Evolutionary conservation across 2,797 vertebrate genomes (phyloP).

Genomic region (Calcarius lapponicus): DNA sequence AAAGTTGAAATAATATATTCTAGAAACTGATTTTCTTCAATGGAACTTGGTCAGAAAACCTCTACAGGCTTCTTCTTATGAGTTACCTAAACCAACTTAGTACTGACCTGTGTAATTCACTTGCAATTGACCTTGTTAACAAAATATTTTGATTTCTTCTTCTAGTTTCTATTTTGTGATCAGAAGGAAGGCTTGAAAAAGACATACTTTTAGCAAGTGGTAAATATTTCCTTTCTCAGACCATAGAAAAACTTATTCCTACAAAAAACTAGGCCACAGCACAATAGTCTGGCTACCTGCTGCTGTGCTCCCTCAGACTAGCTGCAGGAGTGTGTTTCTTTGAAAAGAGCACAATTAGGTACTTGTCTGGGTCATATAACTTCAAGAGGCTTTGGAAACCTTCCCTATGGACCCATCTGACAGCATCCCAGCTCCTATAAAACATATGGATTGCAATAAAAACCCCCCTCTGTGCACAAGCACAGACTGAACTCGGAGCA

Average conservation of each 20-base stretch:
- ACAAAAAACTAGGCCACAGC: neutral
- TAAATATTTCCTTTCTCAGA: neutral
- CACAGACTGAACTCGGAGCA: neutral
- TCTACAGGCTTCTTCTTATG: neutral
- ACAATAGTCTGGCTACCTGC: conserved; percentile 4
- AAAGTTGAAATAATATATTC: neutral
- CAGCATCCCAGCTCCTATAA: neutral
- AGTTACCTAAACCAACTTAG: neutral
- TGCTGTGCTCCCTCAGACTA: neutral
- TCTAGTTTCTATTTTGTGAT: neutral
- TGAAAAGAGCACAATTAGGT: neutral
- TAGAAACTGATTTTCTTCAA: neutral
- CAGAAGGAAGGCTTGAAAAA: neutral
- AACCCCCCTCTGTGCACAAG: neutral
- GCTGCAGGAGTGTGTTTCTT: neutral
- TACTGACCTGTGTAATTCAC: neutral
- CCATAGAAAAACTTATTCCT: neutral
- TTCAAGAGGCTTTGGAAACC: neutral
- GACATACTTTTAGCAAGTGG: neutral
- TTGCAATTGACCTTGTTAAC: neutral
- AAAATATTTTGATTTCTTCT: neutral
- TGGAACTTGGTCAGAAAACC: neutral
- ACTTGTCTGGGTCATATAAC: neutral
- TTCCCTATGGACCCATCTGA: neutral
- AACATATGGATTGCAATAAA: neutral